A percentile compares a stretch with the other conserved stretches of the same genome.
phyloP scores from a whole-genome alignment of 2,797 vertebrate species.

The Anguilla obscura region DNA sequence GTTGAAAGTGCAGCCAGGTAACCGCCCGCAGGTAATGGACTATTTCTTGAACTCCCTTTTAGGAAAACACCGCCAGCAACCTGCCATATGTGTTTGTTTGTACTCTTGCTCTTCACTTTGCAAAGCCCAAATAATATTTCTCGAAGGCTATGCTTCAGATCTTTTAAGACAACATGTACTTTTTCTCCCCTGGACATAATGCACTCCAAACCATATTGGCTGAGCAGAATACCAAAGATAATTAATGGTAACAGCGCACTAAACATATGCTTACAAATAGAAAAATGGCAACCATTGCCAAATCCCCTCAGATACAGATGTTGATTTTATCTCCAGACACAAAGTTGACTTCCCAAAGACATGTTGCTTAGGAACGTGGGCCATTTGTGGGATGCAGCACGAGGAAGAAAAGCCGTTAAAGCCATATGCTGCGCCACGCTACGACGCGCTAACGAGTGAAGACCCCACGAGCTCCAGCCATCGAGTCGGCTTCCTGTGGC shows the following conservation, averaged over 20 bases:
- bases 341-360: constrained; percentile 56
- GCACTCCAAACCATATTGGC: neutral
- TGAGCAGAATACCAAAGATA: neutral
- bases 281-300: neutral
- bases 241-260: constrained; percentile 1
- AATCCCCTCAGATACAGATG: constrained; percentile 48
- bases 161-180: neutral
- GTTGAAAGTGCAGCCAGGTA: neutral
- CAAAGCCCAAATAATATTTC: neutral
- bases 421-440: constrained; percentile 66
- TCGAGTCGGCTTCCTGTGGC: constrained; percentile 64
- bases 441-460: constrained; percentile 67
- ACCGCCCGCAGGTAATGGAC: neutral
- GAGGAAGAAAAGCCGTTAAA: constrained; percentile 51
- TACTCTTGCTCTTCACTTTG: neutral
- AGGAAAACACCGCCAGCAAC: neutral
- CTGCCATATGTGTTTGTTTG: neutral
- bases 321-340: constrained; percentile 59
- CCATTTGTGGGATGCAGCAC: constrained; percentile 61
- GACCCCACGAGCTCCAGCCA: constrained; percentile 57
- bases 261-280: neutral
- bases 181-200: neutral
- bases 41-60: neutral
- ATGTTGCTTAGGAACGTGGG: constrained; percentile 54
- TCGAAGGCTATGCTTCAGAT: neutral